Percentiles rank a stretch among this genome's conserved stretches.
These are phyloP conservation scores for Trichacis sp. DNA, from an alignment of 2,888 invertebrate genomes.

Conservation along the genomic window DNA sequence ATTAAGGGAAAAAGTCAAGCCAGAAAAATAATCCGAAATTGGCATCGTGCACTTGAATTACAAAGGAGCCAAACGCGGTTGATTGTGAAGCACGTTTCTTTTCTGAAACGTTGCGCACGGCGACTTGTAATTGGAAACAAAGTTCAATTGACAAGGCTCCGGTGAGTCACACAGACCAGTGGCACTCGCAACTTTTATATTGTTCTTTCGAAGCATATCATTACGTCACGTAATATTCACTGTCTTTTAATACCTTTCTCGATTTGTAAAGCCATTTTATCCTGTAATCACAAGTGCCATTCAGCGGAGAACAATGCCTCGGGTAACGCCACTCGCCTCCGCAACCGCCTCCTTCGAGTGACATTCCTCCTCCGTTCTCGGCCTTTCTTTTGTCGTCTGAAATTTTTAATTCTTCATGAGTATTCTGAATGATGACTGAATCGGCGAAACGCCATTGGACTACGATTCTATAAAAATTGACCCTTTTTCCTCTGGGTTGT, in stretches of 20 bases:
- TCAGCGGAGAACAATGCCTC: constrained; percentile 74
- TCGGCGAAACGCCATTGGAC: too few relatives aligned
- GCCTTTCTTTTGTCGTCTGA: constrained; percentile 46
- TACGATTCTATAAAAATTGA: too few relatives aligned
- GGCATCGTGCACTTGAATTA: too few relatives aligned
- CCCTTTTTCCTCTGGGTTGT: too few relatives aligned
- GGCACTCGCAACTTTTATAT: background rate
- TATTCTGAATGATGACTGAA: constrained; percentile 10
- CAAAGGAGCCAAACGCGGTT: too few relatives aligned
- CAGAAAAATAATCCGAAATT: too few relatives aligned
- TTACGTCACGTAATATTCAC: background rate
- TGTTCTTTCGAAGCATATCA: background rate
- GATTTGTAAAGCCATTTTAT: constrained; percentile 82
- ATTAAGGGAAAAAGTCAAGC: too few relatives aligned
- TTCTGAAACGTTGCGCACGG: background rate
- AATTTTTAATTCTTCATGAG: constrained; percentile 21
- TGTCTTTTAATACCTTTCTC: constrained; percentile 53
- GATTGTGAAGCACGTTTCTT: too few relatives aligned
- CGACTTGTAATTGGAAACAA: background rate
- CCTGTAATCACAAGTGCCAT: constrained; percentile 82
- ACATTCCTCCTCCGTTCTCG: constrained; percentile 44
- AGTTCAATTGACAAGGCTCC: background rate
- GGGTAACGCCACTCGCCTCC: constrained; percentile 86
- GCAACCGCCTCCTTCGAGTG: constrained; percentile 71
- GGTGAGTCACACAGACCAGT: background rate